Base-by-base conservation (phyloP, 2,888 invertebrate genomes). In the Aporophyla lueneburgensis region DNA sequence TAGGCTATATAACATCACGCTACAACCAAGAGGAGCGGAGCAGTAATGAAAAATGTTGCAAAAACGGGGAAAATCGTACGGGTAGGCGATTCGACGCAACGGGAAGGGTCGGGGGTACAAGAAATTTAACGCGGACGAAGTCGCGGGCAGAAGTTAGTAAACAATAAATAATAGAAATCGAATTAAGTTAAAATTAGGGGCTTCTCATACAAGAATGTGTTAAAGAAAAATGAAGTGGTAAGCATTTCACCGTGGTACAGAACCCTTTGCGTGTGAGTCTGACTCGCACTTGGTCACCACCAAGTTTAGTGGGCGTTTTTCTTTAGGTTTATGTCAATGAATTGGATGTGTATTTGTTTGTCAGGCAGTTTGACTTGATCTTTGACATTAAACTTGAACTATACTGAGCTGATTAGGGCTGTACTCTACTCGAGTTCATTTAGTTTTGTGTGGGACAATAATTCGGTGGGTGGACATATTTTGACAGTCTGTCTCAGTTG, bases 291-390 rank as follows among this genome's bases (percentile, higher is more conserved):
- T 58, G 27, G 74, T 67, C 71, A n/a, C n/a, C n/a, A n/a, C n/a
- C n/a, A n/a, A n/a, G 54, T 84, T 71, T 71, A 71, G 75, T 68
- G 49, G 61, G 71, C 71, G 76, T 54, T 76, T 67, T 71, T 68
- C 46, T 76, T 81, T 74, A 43, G 62, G 16, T 76, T 81, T 76
- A 70, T 81, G 81, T 78, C 86, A 80, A 75, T 63, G 72, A 56
- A 69, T 80, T 80, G 68, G 33, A 65, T 53, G 71, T 40, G 24
- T 71, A 56, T 76, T 66, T 80, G 46, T 51, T 53, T 69, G 63
- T 82, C 40, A 51, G 24, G 51, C 27, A n/a, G 40, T 79, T 78
- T 74, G 51, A 27, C 40, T 21, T 74, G 58, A 40, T 62, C 56
- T 71, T 82, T 75, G 61, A 51, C 67, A 58, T 54, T 70, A 54